phyloP scores from a whole-genome alignment of 2,797 vertebrate species.

The Poeciliopsis gracilis region DNA sequence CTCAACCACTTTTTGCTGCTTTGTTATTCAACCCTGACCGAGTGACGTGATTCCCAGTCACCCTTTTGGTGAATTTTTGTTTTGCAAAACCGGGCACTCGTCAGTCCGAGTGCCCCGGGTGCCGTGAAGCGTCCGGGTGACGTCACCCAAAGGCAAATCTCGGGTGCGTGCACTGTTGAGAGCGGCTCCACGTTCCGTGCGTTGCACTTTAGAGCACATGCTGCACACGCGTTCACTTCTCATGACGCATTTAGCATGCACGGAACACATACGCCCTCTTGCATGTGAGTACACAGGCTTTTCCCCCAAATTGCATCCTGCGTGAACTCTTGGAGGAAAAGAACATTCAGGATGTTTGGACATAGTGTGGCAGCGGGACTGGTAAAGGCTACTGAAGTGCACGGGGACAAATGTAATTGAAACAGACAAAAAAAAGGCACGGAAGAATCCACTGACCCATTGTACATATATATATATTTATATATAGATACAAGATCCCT shows the following conservation, averaged over 20 bases:
- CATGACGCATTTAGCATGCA: neutral
- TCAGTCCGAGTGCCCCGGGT: constrained; percentile 31
- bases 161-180: constrained; percentile 15
- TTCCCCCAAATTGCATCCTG: constrained; percentile 38
- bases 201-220: constrained; percentile 19
- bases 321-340: constrained; percentile 48
- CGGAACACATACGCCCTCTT: neutral
- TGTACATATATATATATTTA: constrained; percentile 1
- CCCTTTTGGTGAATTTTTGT: constrained; percentile 39
- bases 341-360: constrained; percentile 44
- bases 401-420: constrained; percentile 41
- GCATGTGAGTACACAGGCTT: constrained; percentile 3
- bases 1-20: constrained; percentile 18
- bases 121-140: constrained; percentile 26
- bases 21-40: constrained; percentile 7
- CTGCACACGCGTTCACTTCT: constrained; percentile 12
- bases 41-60: constrained; percentile 54
- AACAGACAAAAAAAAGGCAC: constrained; percentile 6
- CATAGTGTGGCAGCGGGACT: constrained; percentile 56
- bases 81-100: constrained; percentile 52
- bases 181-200: constrained; percentile 35
- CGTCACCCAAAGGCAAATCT: constrained; percentile 45
- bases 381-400: constrained; percentile 46
- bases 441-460: constrained; percentile 3
- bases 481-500: constrained; percentile 16